Evolutionary conservation across 92 coral and sea anemone species (phyloP).

Genomic region (Palythoa grandiflora): DNA sequence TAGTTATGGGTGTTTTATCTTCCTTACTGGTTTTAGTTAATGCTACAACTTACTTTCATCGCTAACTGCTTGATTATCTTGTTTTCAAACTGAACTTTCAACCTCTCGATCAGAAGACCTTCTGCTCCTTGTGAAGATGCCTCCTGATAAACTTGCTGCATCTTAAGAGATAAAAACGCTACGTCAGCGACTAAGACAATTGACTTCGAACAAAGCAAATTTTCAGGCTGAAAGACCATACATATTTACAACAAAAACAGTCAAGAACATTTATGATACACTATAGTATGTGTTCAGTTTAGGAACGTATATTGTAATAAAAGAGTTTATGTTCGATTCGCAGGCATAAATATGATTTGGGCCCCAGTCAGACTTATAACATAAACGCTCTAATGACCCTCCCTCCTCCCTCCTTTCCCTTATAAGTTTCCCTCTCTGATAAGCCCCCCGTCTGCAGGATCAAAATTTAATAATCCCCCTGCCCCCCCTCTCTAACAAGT

Average conservation of each 20-base stretch:
- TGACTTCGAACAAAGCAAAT: background rate
- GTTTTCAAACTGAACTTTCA: constrained; percentile 84
- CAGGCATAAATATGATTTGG: no score
- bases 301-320: no score
- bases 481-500: no score
- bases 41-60: constrained; percentile 66
- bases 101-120: constrained; percentile 66
- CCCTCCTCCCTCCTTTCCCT: no score
- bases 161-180: constrained; percentile 38
- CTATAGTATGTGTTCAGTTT: no score
- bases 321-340: no score
- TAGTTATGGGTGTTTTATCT: no score
- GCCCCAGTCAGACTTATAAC: no score
- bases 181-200: background rate
- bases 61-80: constrained; percentile 90
- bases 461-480: no score
- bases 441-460: no score
- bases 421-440: no score
- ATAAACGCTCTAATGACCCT: no score
- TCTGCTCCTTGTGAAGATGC: constrained; percentile 71
- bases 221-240: background rate
- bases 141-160: constrained; percentile 90
- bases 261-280: background rate
- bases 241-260: background rate
- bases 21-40: background rate